Conservation (phyloP, 2,888 invertebrate genomes). For the Cerceris ruficornis region DNA sequence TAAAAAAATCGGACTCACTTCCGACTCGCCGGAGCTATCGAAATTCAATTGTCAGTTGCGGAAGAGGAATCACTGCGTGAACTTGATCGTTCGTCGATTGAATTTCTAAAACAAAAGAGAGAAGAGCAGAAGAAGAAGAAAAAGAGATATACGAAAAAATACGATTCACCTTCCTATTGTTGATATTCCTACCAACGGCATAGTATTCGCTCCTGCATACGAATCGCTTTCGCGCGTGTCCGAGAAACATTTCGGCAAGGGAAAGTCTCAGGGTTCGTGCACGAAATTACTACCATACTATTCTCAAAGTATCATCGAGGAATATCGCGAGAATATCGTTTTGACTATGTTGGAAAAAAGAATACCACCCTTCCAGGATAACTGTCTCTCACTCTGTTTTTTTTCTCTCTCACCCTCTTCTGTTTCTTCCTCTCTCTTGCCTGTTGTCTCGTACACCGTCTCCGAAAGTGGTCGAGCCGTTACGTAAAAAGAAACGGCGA, state of each 20-base stretch:
- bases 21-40: too few relatives aligned
- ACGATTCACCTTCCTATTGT: conserved; percentile 34
- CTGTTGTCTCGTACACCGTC: neutral
- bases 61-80: neutral
- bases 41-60: too few relatives aligned
- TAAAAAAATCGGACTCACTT: conserved; percentile 12
- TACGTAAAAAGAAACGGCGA: conserved; percentile 61
- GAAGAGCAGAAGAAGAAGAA: neutral
- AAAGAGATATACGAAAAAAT: conserved; percentile 23
- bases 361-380: too few relatives aligned
- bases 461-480: conserved; percentile 46
- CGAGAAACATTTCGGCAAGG: conserved; percentile 52
- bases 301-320: neutral
- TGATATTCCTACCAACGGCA: conserved; percentile 51
- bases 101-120: conserved; percentile 7
- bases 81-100: neutral
- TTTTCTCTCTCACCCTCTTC: neutral
- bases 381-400: too few relatives aligned
- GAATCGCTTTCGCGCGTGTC: conserved; percentile 40
- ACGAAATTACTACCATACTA: conserved; percentile 12
- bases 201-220: conserved; percentile 47
- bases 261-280: conserved; percentile 52
- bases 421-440: neutral
- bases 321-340: too few relatives aligned
- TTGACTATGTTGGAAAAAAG: too few relatives aligned